phyloP scores from a whole-genome alignment of 2,113 vertebrate species.

The Marcusenius ussheri region DNA sequence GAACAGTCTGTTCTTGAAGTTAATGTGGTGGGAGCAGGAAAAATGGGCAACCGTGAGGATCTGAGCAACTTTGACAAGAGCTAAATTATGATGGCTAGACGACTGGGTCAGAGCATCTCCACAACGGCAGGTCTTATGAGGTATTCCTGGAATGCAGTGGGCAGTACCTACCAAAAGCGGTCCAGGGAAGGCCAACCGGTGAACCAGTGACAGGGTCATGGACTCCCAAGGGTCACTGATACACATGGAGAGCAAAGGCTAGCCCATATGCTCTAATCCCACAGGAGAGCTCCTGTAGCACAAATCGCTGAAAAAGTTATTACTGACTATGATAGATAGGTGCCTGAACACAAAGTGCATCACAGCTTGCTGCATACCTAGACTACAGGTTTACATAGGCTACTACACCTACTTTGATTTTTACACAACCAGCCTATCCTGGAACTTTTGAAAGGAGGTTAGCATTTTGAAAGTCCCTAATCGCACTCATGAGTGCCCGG shows the following conservation, averaged over 20 bases:
- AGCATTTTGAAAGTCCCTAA: not conserved
- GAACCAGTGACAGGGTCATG: not conserved
- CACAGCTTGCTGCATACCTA: not conserved
- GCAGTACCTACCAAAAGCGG: not conserved
- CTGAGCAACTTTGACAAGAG: not conserved
- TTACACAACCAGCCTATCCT: not conserved
- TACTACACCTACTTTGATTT: not conserved
- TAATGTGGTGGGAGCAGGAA: not conserved
- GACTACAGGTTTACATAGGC: not conserved
- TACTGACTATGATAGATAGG: not conserved
- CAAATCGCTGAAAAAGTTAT: not conserved
- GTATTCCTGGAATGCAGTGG: not conserved
- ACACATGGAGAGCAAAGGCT: not conserved
- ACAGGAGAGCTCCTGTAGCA: not conserved
- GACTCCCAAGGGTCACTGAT: not conserved
- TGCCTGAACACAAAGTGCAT: not conserved
- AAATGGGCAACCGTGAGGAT: not conserved
- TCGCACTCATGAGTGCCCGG: not conserved
- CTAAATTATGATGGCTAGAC: not conserved
- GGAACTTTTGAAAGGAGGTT: not conserved
- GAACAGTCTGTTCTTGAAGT: not conserved
- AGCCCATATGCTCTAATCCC: not conserved
- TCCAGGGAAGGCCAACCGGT: not conserved
- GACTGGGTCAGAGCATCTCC: not conserved
- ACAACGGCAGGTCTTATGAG: not conserved